Conservation (phyloP, 2,113 vertebrate genomes). For the Halichoeres trimaculatus region DNA sequence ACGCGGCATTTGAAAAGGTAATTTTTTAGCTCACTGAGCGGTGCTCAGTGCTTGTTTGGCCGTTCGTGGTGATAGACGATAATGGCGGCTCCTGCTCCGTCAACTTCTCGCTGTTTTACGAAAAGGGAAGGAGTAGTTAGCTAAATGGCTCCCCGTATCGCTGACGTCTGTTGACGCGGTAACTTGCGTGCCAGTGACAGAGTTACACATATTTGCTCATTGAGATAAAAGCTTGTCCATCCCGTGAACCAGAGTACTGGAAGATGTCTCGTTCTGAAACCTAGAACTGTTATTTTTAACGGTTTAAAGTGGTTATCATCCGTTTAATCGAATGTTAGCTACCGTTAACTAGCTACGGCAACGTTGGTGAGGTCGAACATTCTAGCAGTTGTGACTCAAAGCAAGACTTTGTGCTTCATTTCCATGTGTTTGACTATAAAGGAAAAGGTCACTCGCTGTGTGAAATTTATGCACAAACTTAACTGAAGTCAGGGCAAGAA, state of each 20-base stretch:
- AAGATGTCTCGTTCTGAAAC: background rate
- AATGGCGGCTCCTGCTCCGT: conserved; percentile 79
- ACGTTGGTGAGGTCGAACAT: conserved; percentile 13
- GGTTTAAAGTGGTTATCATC: conserved; percentile 50
- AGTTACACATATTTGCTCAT: conserved; percentile 80
- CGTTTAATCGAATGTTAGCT: conserved; percentile 54
- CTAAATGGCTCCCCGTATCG: conserved; percentile 84
- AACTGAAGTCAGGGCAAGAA: background rate
- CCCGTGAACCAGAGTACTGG: conserved; percentile 30
- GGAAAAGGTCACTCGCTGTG: background rate
- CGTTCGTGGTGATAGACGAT: conserved; percentile 52
- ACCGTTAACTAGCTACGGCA: conserved; percentile 34
- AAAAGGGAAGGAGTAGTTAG: conserved; percentile 83
- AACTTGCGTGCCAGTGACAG: conserved; percentile 85
- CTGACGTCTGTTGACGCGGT: conserved; percentile 88
- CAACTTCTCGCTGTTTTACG: conserved; percentile 74
- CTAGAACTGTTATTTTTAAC: conserved; percentile 32
- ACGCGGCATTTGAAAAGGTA: conserved; percentile 73
- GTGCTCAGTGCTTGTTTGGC: conserved; percentile 19
- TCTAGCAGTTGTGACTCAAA: background rate
- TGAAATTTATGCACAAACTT: background rate
- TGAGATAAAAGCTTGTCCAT: conserved; percentile 69
- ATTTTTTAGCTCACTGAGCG: conserved; percentile 35
- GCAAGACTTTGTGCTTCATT: background rate
- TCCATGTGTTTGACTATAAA: background rate